phyloP scores from a whole-genome alignment of 2,888 invertebrate genomes.

The Epistrophe grossulariae region DNA sequence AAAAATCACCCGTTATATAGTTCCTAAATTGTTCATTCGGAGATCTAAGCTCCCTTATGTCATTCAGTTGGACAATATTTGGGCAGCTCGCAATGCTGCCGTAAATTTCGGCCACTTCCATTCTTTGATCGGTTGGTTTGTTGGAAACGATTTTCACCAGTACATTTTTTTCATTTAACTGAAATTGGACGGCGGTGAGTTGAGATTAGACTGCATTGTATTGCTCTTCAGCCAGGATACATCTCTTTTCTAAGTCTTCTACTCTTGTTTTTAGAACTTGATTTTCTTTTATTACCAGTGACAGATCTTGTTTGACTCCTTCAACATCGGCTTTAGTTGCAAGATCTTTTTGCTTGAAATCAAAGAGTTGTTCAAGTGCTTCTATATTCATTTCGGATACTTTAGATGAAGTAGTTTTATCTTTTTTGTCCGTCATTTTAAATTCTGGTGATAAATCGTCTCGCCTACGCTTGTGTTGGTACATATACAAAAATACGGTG shows the following conservation, averaged over 20 bases:
- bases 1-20: too few relatives aligned
- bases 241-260: background rate
- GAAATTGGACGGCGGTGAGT: background rate
- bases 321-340: background rate
- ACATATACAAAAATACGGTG: background rate
- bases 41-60: too few relatives aligned
- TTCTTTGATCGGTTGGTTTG: background rate
- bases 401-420: background rate
- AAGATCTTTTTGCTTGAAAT: constrained; percentile 9
- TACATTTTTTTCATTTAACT: background rate
- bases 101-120: background rate
- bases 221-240: background rate
- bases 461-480: background rate
- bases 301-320: background rate
- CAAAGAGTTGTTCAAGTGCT: constrained; percentile 5
- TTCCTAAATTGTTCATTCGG: too few relatives aligned
- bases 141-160: background rate
- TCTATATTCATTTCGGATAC: constrained; percentile 3
- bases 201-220: background rate
- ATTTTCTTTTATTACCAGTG: background rate
- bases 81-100: background rate
- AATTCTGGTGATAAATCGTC: background rate
- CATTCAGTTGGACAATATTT: too few relatives aligned
- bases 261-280: background rate
- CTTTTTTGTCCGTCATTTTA: too few relatives aligned